Evolutionary conservation across 2,797 vertebrate genomes (phyloP), one percentile per base, ranked within the genome.

Genomic region (Melanotaenia parkinsoni): DNA sequence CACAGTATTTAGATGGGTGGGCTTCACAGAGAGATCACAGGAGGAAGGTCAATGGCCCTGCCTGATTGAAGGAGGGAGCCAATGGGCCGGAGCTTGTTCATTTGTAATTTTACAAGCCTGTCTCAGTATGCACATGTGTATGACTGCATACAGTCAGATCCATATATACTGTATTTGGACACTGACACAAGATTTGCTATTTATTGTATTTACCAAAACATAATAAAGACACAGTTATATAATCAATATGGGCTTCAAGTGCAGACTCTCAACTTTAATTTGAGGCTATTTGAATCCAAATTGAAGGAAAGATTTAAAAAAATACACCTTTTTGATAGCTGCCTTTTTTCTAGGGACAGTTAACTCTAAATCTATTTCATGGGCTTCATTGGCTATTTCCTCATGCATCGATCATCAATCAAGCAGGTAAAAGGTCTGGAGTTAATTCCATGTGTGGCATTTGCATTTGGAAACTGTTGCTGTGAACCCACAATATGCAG

Each of bases 1-100:
- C 58, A 56, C 59, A 53, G 70, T 72, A 70, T 82, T 86, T 83
- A 71, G 61, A 77, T 76, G 67, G 72, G 71, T 76, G 68, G 59
- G 58, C 70, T 70, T 84, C 69, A 69, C 61, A 53, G 62, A 33
- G 6, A 58, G 67, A 82, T 79, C 64, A 68, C 43, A 71, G 54
- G 69, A 83, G 69, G 74, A 72, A 76, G 81, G 84, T 86, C 77
- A 83, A 33, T 26, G 67, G 67, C 32, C 45, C 56, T 40, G 54
- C 12, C 63, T 83, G 63, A 86, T 75, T 79, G 84, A 79, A 76
- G 65, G 40, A 80, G 71, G 68, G 54, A 45, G 62, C 63, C 14
- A 11, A 30, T 72, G 20, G 69, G 65, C 68, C 68, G 38, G 57
- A 65, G 51, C 69, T 53, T 76, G 74, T 69, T 60, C 30, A 8